Conservation (phyloP, 2,797 vertebrate genomes). For the Hozukius guyotensis region DNA sequence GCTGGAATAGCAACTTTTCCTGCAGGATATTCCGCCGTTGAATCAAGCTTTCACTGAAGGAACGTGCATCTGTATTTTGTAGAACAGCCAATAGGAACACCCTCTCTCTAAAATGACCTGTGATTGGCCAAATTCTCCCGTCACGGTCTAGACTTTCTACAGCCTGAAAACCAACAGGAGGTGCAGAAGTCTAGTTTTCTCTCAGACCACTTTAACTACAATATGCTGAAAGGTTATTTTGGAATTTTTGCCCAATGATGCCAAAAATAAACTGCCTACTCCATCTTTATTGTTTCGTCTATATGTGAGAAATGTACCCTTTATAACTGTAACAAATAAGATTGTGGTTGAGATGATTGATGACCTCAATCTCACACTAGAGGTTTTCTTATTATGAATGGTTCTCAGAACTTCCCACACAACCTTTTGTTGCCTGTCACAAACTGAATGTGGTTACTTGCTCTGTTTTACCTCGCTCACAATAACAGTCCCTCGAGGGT, state of each 20-base stretch:
- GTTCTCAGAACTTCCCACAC: not conserved
- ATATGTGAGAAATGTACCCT: not conserved
- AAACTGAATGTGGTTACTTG: not conserved
- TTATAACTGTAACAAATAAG: not conserved
- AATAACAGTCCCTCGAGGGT: not conserved
- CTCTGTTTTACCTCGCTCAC: not conserved
- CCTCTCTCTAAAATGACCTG: not conserved
- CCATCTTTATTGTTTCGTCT: not conserved
- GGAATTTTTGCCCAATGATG: too few relatives aligned
- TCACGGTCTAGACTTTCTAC: not conserved
- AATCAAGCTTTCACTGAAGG: too few relatives aligned
- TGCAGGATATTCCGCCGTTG: too few relatives aligned
- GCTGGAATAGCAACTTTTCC: too few relatives aligned
- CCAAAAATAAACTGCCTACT: not conserved
- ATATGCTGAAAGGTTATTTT: too few relatives aligned
- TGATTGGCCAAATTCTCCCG: accelerated
- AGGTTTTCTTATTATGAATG: not conserved
- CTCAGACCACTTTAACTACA: too few relatives aligned
- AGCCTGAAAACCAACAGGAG: not conserved
- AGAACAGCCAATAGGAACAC: not conserved
- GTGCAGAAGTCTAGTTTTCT: not conserved
- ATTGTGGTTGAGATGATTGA: not conserved
- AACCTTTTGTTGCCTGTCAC: not conserved
- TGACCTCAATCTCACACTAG: not conserved
- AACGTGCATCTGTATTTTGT: not conserved